These are phyloP conservation scores for Peucedramus taeniatus DNA, from an alignment of 2,113 vertebrate genomes.

Conservation along the genomic window DNA sequence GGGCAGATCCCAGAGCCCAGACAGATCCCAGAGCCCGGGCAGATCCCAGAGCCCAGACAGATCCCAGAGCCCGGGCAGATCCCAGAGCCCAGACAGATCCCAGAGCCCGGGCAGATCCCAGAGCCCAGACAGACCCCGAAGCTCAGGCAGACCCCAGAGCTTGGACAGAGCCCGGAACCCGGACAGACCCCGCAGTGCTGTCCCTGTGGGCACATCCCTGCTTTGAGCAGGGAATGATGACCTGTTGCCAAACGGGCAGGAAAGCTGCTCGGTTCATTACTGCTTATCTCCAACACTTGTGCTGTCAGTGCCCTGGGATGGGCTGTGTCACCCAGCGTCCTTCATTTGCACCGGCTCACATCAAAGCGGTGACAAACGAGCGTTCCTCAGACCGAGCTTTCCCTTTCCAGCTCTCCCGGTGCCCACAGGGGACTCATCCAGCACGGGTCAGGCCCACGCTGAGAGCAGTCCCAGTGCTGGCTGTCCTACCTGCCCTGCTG, in stretches of 20 bases:
- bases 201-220: fast-evolving
- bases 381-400: neutral
- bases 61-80: fast-evolving
- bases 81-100: neutral
- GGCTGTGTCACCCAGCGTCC: neutral
- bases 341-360: neutral
- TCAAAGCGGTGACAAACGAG: neutral
- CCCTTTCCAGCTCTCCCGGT: neutral
- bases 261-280: neutral
- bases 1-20: neutral
- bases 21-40: fast-evolving
- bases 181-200: neutral
- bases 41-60: neutral
- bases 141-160: too few species aligned
- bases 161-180: neutral
- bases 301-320: neutral
- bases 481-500: neutral
- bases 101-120: fast-evolving
- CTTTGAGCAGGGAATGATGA: neutral
- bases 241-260: neutral
- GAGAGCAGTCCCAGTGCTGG: neutral
- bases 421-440: neutral
- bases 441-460: neutral
- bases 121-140: neutral
- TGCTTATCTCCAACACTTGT: neutral